Evolutionary conservation across 2,888 invertebrate genomes (phyloP).

Genomic region (Trissoscelio sp.): DNA sequence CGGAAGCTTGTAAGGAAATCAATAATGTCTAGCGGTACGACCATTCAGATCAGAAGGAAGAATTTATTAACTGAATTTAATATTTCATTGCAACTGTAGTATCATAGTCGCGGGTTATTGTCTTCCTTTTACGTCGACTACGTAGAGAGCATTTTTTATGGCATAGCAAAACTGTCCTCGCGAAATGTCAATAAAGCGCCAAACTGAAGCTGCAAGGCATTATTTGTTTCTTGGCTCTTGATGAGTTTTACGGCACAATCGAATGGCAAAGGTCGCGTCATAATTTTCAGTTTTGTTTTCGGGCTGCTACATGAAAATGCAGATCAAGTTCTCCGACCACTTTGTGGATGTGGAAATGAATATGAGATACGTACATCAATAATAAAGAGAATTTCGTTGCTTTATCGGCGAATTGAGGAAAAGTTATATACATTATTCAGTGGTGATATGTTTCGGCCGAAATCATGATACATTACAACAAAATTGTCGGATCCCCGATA

Average conservation of each 20-base stretch:
- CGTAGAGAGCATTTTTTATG: slow-evolving; percentile 21
- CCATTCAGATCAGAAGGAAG: background rate
- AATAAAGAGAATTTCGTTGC: slow-evolving; percentile 19
- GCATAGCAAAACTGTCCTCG: slow-evolving; percentile 15
- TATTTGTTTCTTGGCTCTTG: slow-evolving; percentile 40
- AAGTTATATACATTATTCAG: slow-evolving; percentile 9
- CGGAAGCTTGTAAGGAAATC: background rate
- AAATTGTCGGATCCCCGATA: background rate
- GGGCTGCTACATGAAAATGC: slow-evolving; percentile 6
- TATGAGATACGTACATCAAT: background rate
- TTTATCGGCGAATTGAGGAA: background rate
- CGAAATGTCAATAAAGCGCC: slow-evolving; percentile 35
- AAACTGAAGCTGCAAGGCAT: slow-evolving; percentile 25
- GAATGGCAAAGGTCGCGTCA: slow-evolving; percentile 36
- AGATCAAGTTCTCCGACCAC: slow-evolving; percentile 14
- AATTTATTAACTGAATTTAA: slow-evolving; percentile 14
- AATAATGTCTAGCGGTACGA: background rate
- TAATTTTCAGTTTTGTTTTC: slow-evolving; percentile 29
- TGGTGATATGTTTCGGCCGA: background rate
- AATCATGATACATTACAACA: background rate
- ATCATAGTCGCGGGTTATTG: slow-evolving; percentile 13
- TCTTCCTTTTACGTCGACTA: slow-evolving; percentile 1
- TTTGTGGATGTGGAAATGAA: slow-evolving; percentile 12
- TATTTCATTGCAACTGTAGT: slow-evolving; percentile 6
- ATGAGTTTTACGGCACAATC: slow-evolving; percentile 31